phyloP scores from a whole-genome alignment of 2,888 invertebrate genomes.

The Morpho achilles region DNA sequence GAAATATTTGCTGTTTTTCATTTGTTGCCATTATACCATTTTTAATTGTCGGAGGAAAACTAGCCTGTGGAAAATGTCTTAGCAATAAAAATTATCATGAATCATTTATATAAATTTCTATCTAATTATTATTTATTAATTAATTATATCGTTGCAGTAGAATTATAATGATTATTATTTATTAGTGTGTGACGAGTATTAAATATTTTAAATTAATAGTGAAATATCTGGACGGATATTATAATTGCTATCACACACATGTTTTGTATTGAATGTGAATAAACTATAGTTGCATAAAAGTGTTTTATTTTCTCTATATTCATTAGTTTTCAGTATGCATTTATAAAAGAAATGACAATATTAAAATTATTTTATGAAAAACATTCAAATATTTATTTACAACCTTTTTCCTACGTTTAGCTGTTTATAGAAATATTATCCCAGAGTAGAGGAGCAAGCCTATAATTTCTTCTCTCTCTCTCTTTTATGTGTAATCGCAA shows the following conservation, averaged over 20 bases:
- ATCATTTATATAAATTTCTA: constrained; percentile 28
- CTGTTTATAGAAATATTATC: no score
- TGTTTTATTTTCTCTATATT: constrained; percentile 26
- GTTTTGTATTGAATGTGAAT: constrained; percentile 79
- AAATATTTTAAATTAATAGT: constrained; percentile 54
- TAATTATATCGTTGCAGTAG: constrained; percentile 50
- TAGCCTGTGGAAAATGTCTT: constrained; percentile 40
- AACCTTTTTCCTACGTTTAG: no score
- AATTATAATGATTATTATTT: constrained; percentile 65
- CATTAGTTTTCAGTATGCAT: no score
- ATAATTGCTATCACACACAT: constrained; percentile 66
- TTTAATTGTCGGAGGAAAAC: constrained; percentile 31
- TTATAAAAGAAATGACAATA: no score
- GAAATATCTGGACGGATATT: constrained; percentile 50
- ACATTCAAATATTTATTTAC: no score
- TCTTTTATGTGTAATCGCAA: no score
- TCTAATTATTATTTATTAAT: constrained; percentile 56
- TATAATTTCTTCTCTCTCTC: no score
- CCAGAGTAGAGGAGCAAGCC: no score
- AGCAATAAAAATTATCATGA: constrained; percentile 42
- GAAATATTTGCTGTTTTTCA: constrained; percentile 34
- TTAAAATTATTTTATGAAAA: no score
- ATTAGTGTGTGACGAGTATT: constrained; percentile 72
- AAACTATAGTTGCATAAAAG: constrained; percentile 70
- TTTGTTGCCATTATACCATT: constrained; percentile 43